Conservation (phyloP, 64 coral and sea anemone genomes). For the Dendrophyllia cribrosa region DNA sequence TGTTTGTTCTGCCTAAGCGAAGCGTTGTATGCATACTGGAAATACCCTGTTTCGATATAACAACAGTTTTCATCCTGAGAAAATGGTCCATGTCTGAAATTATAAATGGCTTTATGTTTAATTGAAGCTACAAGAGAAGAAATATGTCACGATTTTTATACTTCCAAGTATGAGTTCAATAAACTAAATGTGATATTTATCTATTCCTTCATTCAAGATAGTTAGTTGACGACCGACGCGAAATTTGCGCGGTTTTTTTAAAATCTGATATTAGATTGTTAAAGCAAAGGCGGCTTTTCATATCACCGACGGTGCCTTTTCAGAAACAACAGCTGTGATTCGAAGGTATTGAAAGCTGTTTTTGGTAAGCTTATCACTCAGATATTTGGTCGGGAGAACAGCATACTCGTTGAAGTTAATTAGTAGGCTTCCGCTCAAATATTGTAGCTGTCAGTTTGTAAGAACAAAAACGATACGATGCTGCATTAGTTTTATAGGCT, state of each 20-base stretch:
- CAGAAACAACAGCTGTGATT: neutral
- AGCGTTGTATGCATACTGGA: too few relatives aligned
- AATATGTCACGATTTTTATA: too few relatives aligned
- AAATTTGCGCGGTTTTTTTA: neutral
- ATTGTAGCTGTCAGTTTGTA: neutral
- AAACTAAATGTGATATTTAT: neutral
- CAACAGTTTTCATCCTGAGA: too few relatives aligned
- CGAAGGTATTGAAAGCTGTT: neutral
- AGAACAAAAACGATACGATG: neutral
- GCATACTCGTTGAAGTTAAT: neutral
- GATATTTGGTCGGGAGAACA: neutral
- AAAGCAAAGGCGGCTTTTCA: conserved; percentile 12
- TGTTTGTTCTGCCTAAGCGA: too few relatives aligned
- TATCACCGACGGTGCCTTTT: neutral
- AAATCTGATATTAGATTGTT: neutral
- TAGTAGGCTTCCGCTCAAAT: neutral
- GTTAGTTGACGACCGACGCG: neutral
- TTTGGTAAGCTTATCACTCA: neutral
- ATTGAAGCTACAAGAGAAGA: too few relatives aligned
- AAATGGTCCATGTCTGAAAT: too few relatives aligned
- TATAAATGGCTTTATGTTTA: too few relatives aligned
- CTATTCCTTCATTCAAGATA: neutral
- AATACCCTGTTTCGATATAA: too few relatives aligned
- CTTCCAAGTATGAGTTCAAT: too few relatives aligned
- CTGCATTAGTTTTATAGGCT: neutral